Percentiles rank a stretch among this genome's conserved stretches.
These are phyloP conservation scores for Scaptomyza polygonia DNA, from an alignment of 2,888 invertebrate species.

Conservation along the genomic window DNA sequence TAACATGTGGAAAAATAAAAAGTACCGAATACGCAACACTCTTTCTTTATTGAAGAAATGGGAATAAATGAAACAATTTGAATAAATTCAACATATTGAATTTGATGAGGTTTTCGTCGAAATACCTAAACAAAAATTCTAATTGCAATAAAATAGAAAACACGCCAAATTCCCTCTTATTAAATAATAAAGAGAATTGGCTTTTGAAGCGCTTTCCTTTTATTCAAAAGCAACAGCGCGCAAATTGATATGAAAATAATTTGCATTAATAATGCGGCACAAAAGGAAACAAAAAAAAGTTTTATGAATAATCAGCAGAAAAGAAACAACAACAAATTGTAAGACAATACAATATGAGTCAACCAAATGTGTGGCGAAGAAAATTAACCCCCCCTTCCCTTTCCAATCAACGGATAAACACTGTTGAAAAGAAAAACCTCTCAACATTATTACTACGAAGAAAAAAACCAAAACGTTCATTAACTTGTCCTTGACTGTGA, in stretches of 20 bases:
- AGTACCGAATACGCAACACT: no score
- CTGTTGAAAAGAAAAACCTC: slow-evolving; percentile 38
- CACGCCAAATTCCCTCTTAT: no score
- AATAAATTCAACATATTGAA: no score
- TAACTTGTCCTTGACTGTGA: slow-evolving; percentile 79
- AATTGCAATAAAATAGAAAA: no score
- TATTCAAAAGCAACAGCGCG: slow-evolving; percentile 34
- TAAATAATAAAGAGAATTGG: slow-evolving; percentile 1
- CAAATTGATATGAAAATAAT: slow-evolving; percentile 28
- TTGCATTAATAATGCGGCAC: slow-evolving; percentile 39
- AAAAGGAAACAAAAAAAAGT: slow-evolving; percentile 8
- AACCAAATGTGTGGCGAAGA: slow-evolving; percentile 34
- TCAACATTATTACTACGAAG: slow-evolving; percentile 34
- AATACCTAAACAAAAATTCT: no score
- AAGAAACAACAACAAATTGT: slow-evolving; percentile 23
- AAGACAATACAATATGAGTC: slow-evolving; percentile 30
- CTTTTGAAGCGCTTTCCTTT: slow-evolving; percentile 41
- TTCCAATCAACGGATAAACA: background rate
- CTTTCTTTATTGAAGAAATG: no score
- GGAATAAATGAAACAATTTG: no score
- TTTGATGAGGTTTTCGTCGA: no score
- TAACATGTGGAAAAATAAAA: background rate
- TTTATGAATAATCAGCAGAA: slow-evolving; percentile 38
- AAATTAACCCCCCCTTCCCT: slow-evolving; percentile 18
- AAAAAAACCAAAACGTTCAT: slow-evolving; percentile 68